These are phyloP conservation scores for Paelopatides confundens DNA, from an alignment of 53 echinoderm and acorn worm species.

Conservation along the genomic window DNA sequence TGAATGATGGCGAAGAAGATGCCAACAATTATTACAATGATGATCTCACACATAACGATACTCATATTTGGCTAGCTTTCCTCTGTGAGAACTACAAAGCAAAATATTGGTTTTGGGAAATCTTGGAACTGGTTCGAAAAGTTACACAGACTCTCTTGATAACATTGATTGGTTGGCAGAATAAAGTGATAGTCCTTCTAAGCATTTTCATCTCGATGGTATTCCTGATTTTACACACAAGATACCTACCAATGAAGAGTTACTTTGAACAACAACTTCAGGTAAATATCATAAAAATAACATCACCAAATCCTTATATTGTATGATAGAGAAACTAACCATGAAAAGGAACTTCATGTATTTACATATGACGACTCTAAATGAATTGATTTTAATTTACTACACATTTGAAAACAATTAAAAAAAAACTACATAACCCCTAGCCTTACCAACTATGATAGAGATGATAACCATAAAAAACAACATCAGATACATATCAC, in stretches of 20 bases:
- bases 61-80: not conserved
- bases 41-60: not conserved
- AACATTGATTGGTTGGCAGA: conserved; percentile 3
- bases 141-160: not conserved
- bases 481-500: too few relatives aligned
- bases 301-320: too few relatives aligned
- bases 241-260: not conserved
- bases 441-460: too few relatives aligned
- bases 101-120: conserved; percentile 31
- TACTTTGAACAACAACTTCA: not conserved
- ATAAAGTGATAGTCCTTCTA: not conserved
- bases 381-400: too few relatives aligned
- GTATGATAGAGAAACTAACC: too few relatives aligned
- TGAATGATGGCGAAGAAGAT: too few relatives aligned
- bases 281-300: not conserved
- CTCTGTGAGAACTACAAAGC: conserved; percentile 18
- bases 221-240: not conserved
- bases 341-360: too few relatives aligned
- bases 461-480: too few relatives aligned
- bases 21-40: too few relatives aligned
- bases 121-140: conserved; percentile 18
- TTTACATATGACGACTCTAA: too few relatives aligned
- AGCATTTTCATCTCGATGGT: not conserved
- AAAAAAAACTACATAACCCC: too few relatives aligned
- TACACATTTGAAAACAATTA: too few relatives aligned